Conservation (phyloP, 2,113 vertebrate species). For the Erythrolamprus reginae region DNA sequence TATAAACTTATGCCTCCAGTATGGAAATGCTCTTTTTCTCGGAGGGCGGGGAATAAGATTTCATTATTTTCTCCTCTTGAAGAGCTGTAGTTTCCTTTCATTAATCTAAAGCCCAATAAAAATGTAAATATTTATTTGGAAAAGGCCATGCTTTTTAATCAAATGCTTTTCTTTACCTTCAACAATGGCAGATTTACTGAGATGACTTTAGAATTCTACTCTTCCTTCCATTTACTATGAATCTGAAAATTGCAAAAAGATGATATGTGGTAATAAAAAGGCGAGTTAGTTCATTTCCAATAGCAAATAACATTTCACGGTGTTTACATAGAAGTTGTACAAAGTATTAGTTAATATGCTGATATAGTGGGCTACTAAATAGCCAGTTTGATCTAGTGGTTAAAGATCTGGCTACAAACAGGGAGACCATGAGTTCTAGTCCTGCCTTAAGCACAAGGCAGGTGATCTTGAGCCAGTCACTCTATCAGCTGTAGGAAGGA, state of each 20-base stretch:
- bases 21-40: not conserved
- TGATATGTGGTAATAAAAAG: conserved; percentile 10
- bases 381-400: conserved; percentile 20
- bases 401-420: not conserved
- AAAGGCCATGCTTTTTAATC: conserved; percentile 59
- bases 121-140: conserved; percentile 54
- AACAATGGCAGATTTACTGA: conserved; percentile 46
- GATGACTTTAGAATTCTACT: conserved; percentile 28
- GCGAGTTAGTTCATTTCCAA: not conserved
- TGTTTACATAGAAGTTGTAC: not conserved
- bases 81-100: conserved; percentile 35
- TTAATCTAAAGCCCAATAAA: conserved; percentile 51
- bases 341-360: not conserved
- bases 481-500: not conserved
- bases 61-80: not conserved
- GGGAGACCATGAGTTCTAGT: not conserved
- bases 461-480: not conserved
- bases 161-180: conserved; percentile 26
- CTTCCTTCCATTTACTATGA: not conserved
- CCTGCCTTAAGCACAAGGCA: not conserved
- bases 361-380: not conserved
- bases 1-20: not conserved
- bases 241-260: not conserved
- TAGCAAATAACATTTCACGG: not conserved
- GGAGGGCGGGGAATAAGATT: conserved; percentile 11